Base-by-base conservation (phyloP, 2,113 vertebrate genomes). In the Equus przewalskii region DNA sequence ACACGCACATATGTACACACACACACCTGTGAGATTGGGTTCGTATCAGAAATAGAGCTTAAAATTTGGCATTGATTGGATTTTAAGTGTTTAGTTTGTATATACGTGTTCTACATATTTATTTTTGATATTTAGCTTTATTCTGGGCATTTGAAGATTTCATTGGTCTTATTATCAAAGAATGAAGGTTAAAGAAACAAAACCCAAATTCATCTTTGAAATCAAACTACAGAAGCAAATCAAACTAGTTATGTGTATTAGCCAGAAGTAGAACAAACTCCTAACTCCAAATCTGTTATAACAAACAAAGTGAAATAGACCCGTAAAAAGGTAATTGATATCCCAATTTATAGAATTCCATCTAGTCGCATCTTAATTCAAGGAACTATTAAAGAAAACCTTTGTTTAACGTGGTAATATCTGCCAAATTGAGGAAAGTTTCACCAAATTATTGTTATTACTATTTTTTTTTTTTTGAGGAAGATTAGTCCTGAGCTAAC, bases 121-220 rank as follows among this genome's bases (percentile, higher is more conserved):
- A 84, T 46, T 79, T 91, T 92, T 60, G 41, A 67, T 58, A 60
- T 69, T 95, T 84, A 44, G n/a, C 58, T 67, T 81, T 93, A 58
- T 60, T 73, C 4, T 41, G 36, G 33, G 4, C 6, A 69, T 93
- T 95, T 58, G 33, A 84, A 70, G 10, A 41, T 60, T 91, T 88
- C 3, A 73, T 30, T 51, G 14, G 56, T 87, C 36, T 92, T 87
- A 58, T 33, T 89, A 22, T 12, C 16, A 87, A 87, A 67, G 21
- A 67, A n/a, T 67, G 12, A 85, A 81, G 9, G 54, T 58, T 75
- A 95, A 96, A 28, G 7, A 90, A 92, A 54, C 81, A 85, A 80
- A 33, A 4, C 13, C 9, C 18, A 84, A 75, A 60, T 56, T 81
- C 76, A 81, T 78, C 33, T 60, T 16, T 41, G 46, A 88, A 72